Evolutionary conservation across 1,140 invertebrate genomes (phyloP), one percentile per base, ranked within the genome.

Genomic region (Drosophila ercepeae): DNA sequence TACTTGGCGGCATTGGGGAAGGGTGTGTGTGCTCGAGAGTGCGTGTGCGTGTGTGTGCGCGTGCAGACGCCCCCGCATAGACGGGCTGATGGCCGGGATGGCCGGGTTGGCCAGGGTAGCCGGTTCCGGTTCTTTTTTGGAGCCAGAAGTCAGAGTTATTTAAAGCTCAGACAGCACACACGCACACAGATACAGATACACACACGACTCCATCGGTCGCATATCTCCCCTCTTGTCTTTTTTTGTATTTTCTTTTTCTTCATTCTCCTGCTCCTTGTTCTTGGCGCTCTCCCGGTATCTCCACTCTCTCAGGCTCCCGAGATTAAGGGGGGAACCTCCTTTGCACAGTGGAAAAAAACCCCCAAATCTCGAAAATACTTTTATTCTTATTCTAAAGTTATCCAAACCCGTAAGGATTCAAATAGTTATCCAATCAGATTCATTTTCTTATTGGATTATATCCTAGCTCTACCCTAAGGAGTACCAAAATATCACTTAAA

Each of bases 101-200:
- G 6, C 29, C 21, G 21, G 4, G 21, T 2, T 7, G 6, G 6
- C 29, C 9, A 3, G 29, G 29, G 29, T 32, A 32, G 6, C 29
- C 29, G 21, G 21, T 39, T 39, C 36, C 36, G 36, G 36, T 39
- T 39, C n/a, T 32, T 32, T 32, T 32, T 32, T 32, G 29, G 25
- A 29, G 74, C 60, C 68, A 13, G 60, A 59, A 67, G 74, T 71
- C 65, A 60, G 60, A 75, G 73, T 78, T 78, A 78, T 78, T 78
- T 75, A 75, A 75, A 75, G 64, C 65, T 52, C 72, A 75, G 51
- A 25, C 34, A 75, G 55, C 58, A 50, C 67, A 75, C 39, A 32
- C 36, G 50, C 13, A 48, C 36, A 60, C 50, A 42, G 32, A 61
- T 13, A 21, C 29, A 32, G 8, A 55, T 34, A 72, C 25, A 29